phyloP scores from a whole-genome alignment of 2,888 invertebrate species.

The Lasioglossum villosulum region DNA sequence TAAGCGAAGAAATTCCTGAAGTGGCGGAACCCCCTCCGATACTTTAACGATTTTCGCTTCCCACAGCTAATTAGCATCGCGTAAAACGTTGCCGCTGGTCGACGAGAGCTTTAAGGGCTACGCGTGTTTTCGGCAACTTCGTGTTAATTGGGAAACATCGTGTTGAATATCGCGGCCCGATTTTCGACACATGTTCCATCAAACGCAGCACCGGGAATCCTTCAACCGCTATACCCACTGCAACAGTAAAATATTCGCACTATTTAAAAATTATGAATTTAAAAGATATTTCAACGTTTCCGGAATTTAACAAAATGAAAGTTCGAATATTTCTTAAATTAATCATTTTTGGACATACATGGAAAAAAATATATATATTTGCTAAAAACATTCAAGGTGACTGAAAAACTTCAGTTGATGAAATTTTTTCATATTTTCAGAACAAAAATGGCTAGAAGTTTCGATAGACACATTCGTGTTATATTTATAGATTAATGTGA shows the following conservation, averaged over 20 bases:
- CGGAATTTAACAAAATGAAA: too few species aligned
- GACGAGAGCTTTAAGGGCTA: conserved; percentile 30
- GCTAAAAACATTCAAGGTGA: too few species aligned
- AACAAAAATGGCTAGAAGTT: too few species aligned
- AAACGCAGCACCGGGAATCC: background rate
- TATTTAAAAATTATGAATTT: too few species aligned
- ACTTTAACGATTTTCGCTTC: conserved; percentile 60
- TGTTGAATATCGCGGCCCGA: background rate
- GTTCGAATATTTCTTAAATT: too few species aligned
- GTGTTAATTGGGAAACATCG: conserved; percentile 30
- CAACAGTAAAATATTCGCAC: background rate
- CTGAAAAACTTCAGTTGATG: too few species aligned
- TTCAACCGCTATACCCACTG: background rate
- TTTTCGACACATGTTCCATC: background rate
- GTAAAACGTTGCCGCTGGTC: conserved; percentile 36
- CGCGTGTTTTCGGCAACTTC: conserved; percentile 28
- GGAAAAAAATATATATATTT: too few species aligned
- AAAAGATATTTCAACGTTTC: too few species aligned
- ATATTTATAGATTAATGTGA: background rate
- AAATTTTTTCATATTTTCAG: too few species aligned
- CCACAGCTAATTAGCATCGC: conserved; percentile 64
- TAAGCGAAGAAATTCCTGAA: conserved; percentile 65
- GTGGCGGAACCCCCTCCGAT: conserved; percentile 48
- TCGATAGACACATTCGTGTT: background rate
- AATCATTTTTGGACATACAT: too few species aligned